Evolutionary conservation across 2,797 vertebrate genomes (phyloP), one percentile per base, ranked within the genome.

Genomic region (Tiaroga cobitis): DNA sequence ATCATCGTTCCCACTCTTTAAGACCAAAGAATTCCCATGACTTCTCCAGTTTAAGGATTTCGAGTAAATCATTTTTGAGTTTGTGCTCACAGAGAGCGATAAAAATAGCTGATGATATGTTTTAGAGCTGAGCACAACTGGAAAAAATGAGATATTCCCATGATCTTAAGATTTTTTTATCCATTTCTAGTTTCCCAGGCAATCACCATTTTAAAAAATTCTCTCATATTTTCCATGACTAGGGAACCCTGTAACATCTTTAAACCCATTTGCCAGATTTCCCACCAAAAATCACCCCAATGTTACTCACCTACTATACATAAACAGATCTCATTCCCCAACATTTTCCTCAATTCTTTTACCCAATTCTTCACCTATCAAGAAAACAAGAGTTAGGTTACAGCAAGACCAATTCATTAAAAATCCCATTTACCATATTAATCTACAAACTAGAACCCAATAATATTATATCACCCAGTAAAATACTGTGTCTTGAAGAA

Each of bases 291-390:
- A 79, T 41, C n/a, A 10, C 4, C 15, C n/a, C 0, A 39, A n/a
- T 16, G 70, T 84, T 54, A 95, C 98, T 96, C 93, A 99, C 98
- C 98, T 95, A 99, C 97, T 96, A 99, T 99, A 97, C 98, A 99
- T 94, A 99, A 97, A 96, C 97, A 99, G 90, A 99, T 99, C 91
- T 99, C 98, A 88, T 99, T 99, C 87, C 98, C 98, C 96, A 99
- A 93, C 98, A 99, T 99, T 97, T 99, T 99, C 91, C 98, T 95
- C 94, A 99, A 92, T 93, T 99, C 98, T 89, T 99, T 99, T 88
- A 99, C 98, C 98, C 98, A 99, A 93, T 97, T 99, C 96, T 99
- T 99, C 92, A 99, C 98, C 98, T 99, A 92, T 59, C 87, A 85
- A 70, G 69, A 39, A 79, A 82, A 51, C 34, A 77, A 75, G 76